Evolutionary conservation across 2,797 vertebrate genomes (phyloP).

Genomic region (Megalops cyprinoides): DNA sequence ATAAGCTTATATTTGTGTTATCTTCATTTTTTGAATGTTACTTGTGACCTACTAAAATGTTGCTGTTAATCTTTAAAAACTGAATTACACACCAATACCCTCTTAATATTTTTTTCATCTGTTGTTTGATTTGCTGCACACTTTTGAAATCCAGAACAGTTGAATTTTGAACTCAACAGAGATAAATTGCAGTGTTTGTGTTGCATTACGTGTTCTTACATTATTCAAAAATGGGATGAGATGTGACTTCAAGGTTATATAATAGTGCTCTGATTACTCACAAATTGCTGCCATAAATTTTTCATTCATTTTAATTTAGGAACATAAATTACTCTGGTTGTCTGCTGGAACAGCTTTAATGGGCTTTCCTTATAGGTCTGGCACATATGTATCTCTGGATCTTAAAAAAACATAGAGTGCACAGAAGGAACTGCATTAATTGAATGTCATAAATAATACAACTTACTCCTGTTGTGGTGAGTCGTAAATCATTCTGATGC

Average conservation of each 20-base stretch:
- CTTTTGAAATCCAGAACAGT: not conserved
- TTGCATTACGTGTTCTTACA: slow-evolving; percentile 68
- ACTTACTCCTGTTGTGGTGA: slow-evolving; percentile 81
- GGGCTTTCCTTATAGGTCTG: slow-evolving; percentile 78
- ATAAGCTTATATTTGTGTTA: not conserved
- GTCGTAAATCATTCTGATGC: slow-evolving; percentile 81
- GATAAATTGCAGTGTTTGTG: slow-evolving; percentile 60
- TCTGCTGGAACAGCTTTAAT: slow-evolving; percentile 71
- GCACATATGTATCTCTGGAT: slow-evolving; percentile 75
- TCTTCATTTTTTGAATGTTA: not conserved
- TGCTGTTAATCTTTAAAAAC: no score
- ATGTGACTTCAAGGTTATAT: slow-evolving; percentile 78
- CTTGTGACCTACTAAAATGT: no score
- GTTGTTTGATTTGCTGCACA: not conserved
- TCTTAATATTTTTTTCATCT: not conserved
- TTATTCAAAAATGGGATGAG: slow-evolving; percentile 70
- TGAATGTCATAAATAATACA: slow-evolving; percentile 82
- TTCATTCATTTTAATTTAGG: slow-evolving; percentile 82
- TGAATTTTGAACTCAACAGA: slow-evolving; percentile 21
- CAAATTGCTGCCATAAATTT: slow-evolving; percentile 82
- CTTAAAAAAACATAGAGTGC: slow-evolving; percentile 74
- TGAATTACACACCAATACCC: not conserved
- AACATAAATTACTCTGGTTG: slow-evolving; percentile 76
- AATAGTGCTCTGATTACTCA: slow-evolving; percentile 82
- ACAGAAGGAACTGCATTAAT: slow-evolving; percentile 78